These are phyloP conservation scores for Hippopotamyrus pictus DNA, from an alignment of 2,797 vertebrate genomes.

Conservation along the genomic window DNA sequence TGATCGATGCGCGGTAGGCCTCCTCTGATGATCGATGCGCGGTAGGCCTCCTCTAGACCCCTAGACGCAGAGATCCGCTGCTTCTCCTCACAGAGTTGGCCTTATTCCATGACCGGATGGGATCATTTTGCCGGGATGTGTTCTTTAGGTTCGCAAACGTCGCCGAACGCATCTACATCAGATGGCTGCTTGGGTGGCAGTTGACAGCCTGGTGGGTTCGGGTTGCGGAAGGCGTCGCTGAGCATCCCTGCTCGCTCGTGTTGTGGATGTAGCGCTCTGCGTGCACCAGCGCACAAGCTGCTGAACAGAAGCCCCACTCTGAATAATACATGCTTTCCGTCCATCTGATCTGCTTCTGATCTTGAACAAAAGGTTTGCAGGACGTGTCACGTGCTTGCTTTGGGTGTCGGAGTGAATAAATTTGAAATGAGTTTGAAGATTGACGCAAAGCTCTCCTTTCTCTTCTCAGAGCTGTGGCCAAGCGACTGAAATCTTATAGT, in stretches of 20 bases:
- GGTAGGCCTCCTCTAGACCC: background rate
- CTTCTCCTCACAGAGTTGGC: background rate
- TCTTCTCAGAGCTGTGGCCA: background rate
- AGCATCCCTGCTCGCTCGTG: background rate
- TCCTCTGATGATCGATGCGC: background rate
- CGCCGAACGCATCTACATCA: background rate
- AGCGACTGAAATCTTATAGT: background rate
- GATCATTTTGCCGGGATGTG: background rate
- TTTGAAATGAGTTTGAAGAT: background rate
- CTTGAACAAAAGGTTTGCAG: background rate
- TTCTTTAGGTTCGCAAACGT: background rate
- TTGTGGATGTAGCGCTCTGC: background rate
- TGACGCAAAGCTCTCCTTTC: background rate
- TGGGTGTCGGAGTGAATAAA: background rate
- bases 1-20: background rate
- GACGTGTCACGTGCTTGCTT: background rate
- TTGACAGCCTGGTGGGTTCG: background rate
- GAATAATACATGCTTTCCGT: slow-evolving; percentile 18
- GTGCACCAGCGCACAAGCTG: background rate
- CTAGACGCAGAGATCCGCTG: background rate
- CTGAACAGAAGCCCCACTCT: background rate
- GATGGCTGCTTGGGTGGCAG: background rate
- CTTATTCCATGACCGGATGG: background rate
- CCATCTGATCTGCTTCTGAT: slow-evolving; percentile 17
- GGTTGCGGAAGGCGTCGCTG: background rate